Base-by-base conservation (phyloP, 1,140 invertebrate species). In the Grapholita molesta region DNA sequence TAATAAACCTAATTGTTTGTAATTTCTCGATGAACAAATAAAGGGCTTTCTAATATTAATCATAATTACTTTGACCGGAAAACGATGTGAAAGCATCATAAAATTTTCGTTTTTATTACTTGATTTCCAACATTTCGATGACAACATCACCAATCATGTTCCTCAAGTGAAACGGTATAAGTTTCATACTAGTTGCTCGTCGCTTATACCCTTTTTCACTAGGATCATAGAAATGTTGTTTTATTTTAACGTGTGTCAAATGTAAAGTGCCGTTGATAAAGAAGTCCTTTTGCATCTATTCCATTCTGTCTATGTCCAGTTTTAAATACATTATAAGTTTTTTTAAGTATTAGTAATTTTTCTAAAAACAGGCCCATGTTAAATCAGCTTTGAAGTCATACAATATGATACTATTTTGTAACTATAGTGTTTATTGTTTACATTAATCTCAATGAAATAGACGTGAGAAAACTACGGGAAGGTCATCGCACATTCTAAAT, bases 401-500 rank as follows among this genome's bases (percentile, higher is more conserved):
- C n/a, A n/a, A n/a, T n/a, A n/a, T n/a, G n/a, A n/a, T n/a, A n/a
- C n/a, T n/a, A n/a, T n/a, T n/a, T n/a, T n/a, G n/a, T n/a, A n/a
- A n/a, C n/a, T 48, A 18, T 18, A 6, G n/a, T 15, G n/a, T 48
- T 48, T 21, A 32, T 32, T 28, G 24, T 61, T 61, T 7, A 15
- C 28, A 61, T 30, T 5, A 18, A 61, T 48, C 42, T 48, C 55
- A 32, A 28, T 28, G 38, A 48, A 48, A 48, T 28, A 61, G 24
- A 61, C 55, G 55, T 61, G 55, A n/a, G 55, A 61, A 61, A 28
- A 15, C 55, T 61, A 61, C 32, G 55, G 55, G 24, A 61, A 61
- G 55, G 55, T 61, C 55, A 28, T 28, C 8, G 1, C 55, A 28
- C 55, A 61, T 61, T 61, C 28, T 12, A 61, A 32, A 57, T n/a